These are phyloP conservation scores for Torymus aiolomorphi DNA, from an alignment of 2,888 invertebrate species.

Conservation along the genomic window DNA sequence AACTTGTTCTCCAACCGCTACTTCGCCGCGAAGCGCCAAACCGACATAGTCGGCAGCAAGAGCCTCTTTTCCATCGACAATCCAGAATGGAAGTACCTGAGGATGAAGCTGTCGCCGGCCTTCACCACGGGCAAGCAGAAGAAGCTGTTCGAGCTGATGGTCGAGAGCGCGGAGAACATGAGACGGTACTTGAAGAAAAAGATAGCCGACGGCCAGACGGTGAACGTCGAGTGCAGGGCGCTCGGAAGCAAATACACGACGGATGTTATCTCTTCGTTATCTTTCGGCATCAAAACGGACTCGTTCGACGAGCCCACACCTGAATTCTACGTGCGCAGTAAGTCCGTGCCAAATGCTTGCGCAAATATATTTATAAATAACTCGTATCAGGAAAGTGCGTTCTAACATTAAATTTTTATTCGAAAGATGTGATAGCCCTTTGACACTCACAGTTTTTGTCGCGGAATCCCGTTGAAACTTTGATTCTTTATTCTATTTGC, in stretches of 20 bases:
- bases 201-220: conserved; percentile 29
- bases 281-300: conserved; percentile 67
- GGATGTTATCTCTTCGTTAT: conserved; percentile 66
- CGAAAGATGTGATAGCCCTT: no score
- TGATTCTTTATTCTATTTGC: no score
- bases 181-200: conserved; percentile 58
- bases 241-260: conserved; percentile 63
- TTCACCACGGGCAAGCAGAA: conserved; percentile 79
- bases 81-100: conserved; percentile 76
- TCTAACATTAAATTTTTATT: no score
- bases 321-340: conserved; percentile 65
- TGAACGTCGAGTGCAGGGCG: conserved; percentile 56
- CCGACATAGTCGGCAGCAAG: conserved; percentile 69
- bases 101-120: conserved; percentile 77
- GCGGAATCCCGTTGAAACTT: no score
- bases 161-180: conserved; percentile 69
- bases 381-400: no score
- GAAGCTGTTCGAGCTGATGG: conserved; percentile 75
- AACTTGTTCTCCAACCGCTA: conserved; percentile 74
- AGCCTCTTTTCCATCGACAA: conserved; percentile 74
- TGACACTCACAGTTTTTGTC: no score
- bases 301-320: conserved; percentile 62
- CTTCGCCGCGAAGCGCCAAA: conserved; percentile 67
- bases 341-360: conserved; percentile 18
- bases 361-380: no score